phyloP scores from a whole-genome alignment of 2,113 vertebrate species.

The Myrmecobius fasciatus region DNA sequence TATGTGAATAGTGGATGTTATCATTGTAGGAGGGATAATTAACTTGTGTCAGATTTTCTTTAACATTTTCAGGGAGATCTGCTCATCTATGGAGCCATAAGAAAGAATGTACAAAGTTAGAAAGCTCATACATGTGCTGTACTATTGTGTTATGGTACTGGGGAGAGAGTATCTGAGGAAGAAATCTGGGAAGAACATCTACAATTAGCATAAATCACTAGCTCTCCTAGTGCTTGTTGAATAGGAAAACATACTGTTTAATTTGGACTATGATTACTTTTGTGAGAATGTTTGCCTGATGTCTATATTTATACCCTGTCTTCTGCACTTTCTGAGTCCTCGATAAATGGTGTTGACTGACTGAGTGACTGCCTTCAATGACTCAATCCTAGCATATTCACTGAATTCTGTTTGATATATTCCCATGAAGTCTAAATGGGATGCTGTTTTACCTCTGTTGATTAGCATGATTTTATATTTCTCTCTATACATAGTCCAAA shows the following conservation, averaged over 20 bases:
- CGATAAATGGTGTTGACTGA: conserved; percentile 51
- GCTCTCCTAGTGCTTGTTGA: conserved; percentile 55
- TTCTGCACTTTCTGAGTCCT: conserved; percentile 57
- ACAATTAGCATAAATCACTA: conserved; percentile 58
- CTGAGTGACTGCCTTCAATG: conserved; percentile 37
- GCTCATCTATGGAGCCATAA: conserved; percentile 62
- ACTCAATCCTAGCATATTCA: conserved; percentile 34
- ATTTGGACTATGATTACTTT: conserved; percentile 67
- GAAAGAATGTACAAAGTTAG: conserved; percentile 63
- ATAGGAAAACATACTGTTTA: conserved; percentile 60
- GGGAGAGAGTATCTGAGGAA: conserved; percentile 21
- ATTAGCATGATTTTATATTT: conserved; percentile 69
- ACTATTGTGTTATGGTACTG: neutral
- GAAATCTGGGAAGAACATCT: conserved; percentile 49
- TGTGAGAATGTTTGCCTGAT: conserved; percentile 58
- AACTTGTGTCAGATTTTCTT: conserved; percentile 72
- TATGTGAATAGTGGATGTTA: conserved; percentile 62
- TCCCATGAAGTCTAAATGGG: conserved; percentile 65
- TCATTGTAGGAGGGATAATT: conserved; percentile 47
- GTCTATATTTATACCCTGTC: conserved; percentile 55
- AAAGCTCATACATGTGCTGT: conserved; percentile 15
- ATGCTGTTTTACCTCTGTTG: conserved; percentile 62
- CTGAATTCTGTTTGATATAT: conserved; percentile 56
- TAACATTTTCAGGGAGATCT: conserved; percentile 65
- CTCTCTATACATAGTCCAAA: conserved; percentile 56